A percentile compares a stretch with the other conserved stretches of the same genome.
Evolutionary conservation across 2,797 vertebrate species (phyloP).

Genomic region (Garrulus glandarius): DNA sequence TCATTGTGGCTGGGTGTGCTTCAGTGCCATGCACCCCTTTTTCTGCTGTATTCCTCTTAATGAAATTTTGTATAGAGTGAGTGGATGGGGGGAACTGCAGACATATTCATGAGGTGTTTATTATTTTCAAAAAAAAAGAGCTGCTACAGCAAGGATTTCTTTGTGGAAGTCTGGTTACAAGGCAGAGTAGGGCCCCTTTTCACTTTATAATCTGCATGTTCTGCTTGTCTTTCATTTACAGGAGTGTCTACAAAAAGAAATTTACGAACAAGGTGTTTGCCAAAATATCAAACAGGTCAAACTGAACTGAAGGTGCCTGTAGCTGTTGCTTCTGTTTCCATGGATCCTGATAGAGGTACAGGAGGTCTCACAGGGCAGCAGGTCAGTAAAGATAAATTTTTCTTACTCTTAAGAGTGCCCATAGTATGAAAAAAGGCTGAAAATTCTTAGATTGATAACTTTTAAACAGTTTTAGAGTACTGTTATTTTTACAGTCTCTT

Average conservation of each 20-base stretch:
- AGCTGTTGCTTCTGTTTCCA: conserved; percentile 6
- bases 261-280: conserved; percentile 50
- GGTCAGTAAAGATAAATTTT: conserved; percentile 51
- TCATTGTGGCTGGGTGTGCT: not conserved
- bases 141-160: not conserved
- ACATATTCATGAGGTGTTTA: not conserved
- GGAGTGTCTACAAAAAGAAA: conserved; percentile 75
- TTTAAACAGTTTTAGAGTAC: not conserved
- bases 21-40: not conserved
- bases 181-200: not conserved
- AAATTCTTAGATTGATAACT: not conserved
- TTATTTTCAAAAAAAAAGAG: not conserved
- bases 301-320: conserved; percentile 45
- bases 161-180: not conserved
- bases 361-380: conserved; percentile 46
- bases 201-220: not conserved
- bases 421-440: not conserved
- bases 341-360: conserved; percentile 46
- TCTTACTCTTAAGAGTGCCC: not conserved
- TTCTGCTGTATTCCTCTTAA: not conserved
- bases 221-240: conserved; percentile 63
- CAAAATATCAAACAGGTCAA: conserved; percentile 44
- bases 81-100: not conserved
- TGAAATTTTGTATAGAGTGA: not conserved
- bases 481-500: not conserved